phyloP scores from a whole-genome alignment of 2,113 vertebrate species.

The Holacanthus passer region DNA sequence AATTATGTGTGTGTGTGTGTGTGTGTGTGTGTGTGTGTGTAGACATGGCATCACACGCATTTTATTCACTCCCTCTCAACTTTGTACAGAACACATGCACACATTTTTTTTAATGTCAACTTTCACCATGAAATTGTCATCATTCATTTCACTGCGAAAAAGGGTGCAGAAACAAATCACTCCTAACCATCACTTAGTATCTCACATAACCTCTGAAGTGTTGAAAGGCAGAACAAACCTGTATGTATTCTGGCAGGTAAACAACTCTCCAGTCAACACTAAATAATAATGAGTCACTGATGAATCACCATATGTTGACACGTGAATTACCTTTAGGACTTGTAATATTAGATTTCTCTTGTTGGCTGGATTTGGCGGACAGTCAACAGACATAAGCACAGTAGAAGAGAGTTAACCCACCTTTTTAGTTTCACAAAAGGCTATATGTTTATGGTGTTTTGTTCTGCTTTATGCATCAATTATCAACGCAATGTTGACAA shows the following conservation, averaged over 20 bases:
- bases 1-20: constrained; percentile 1
- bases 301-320: neutral
- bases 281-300: neutral
- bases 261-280: neutral
- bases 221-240: constrained; percentile 3
- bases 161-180: no score
- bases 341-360: neutral
- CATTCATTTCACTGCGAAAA: no score
- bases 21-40: neutral
- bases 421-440: neutral
- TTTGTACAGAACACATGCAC: no score
- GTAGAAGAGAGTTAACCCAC: neutral
- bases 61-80: neutral
- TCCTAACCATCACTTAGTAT: no score
- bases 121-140: no score
- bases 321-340: neutral
- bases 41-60: neutral
- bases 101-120: no score
- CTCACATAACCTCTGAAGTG: neutral
- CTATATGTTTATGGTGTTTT: neutral
- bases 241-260: neutral
- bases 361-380: neutral
- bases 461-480: neutral
- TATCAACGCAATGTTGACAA: neutral
- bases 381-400: neutral